Evolutionary conservation across 2,797 vertebrate genomes (phyloP).

Genomic region (Malurus leucopterus): DNA sequence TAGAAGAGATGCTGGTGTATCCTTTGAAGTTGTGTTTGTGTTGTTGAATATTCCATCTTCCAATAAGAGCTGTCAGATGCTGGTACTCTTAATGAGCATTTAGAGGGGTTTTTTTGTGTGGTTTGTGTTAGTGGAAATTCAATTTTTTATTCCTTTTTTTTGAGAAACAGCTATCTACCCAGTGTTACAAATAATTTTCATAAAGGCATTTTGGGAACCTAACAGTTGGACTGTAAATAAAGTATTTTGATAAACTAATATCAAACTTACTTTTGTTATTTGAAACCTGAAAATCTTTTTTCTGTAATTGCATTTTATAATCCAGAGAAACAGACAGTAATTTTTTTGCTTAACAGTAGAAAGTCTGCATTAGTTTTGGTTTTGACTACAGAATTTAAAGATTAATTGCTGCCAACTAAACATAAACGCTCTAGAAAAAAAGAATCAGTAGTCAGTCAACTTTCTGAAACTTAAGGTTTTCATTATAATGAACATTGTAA

Average conservation of each 20-base stretch:
- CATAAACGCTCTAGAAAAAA: neutral
- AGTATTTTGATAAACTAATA: neutral
- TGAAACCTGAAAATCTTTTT: neutral
- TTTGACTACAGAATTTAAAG: neutral
- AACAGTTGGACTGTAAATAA: neutral
- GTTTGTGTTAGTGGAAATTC: neutral
- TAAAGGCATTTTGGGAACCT: neutral
- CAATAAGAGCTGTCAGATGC: neutral
- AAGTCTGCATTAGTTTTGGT: neutral
- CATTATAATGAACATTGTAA: neutral
- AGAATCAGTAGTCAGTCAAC: neutral
- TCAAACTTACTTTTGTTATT: neutral
- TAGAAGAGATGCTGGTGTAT: neutral
- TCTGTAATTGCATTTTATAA: neutral
- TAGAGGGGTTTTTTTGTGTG: fast-evolving
- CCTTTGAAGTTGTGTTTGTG: neutral
- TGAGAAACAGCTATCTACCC: neutral
- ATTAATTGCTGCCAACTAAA: neutral
- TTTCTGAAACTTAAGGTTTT: neutral
- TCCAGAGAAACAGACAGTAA: neutral
- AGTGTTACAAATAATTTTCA: neutral
- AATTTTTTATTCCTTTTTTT: neutral
- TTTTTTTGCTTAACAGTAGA: neutral
- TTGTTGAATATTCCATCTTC: neutral
- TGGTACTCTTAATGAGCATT: neutral